Base-by-base conservation (phyloP, 2,797 vertebrate genomes). In the Trematomus bernacchii region DNA sequence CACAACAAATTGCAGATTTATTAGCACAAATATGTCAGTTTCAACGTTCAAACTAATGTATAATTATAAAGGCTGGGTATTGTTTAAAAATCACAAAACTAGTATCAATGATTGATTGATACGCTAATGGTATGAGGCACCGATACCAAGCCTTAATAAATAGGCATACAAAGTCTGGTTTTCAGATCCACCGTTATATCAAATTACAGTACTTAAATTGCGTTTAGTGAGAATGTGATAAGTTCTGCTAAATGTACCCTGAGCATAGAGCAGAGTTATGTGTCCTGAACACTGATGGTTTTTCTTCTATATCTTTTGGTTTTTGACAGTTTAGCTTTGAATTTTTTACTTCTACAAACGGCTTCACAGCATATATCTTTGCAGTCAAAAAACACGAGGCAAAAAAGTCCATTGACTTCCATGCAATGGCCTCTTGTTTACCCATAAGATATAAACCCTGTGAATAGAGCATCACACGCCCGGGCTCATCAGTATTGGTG, bases 401-500 rank as follows among this genome's bases (percentile, higher is more conserved):
- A 11, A 55, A 68, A 55, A 52, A 16, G 10, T 53, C 37, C 54
- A 78, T 77, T 78, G 84, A 85, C 84, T 83, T 77, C 77, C 69
- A 79, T 42, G 82, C 72, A 82, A 67, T 60, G 75, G 79, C 80
- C 71, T 69, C 86, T 91, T 86, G 83, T 91, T 91, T 85, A 86
- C 83, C 73, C 87, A 71, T 77, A 80, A 87, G 86, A 89, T 77
- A 85, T 85, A 79, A 83, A 76, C 60, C 55, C 62, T 69, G 85
- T 91, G 91, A 93, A 93, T 87, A 84, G 87, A 85, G 89, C 87
- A 91, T 85, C 86, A 90, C 83, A 89, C 84, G 46, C 81, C 61
- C 64, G 46, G 78, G 75, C 91, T 93, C 92, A 93, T 93, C 92
- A 94, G 94, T 93, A 93, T 94, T 93, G 91, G 85, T 89, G 90